Percentiles rank a stretch among this genome's conserved stretches.
Conservation (phyloP, 1,140 invertebrate genomes). For the Condylostylus longicornis region DNA sequence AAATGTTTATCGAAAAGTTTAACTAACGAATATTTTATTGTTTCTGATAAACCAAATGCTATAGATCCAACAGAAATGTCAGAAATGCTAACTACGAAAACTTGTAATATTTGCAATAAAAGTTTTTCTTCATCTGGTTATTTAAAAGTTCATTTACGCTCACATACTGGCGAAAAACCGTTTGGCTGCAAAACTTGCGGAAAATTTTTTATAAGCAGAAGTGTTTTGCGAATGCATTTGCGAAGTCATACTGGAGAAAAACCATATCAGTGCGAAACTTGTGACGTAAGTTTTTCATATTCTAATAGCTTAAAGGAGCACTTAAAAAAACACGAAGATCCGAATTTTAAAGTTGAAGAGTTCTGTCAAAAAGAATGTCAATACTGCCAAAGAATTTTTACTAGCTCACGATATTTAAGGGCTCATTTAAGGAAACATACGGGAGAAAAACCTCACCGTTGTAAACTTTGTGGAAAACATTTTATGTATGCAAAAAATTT, state of each 20-base stretch:
- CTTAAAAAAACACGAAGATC: constrained; percentile 46
- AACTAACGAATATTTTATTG: too few species aligned
- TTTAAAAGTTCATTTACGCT: constrained; percentile 96
- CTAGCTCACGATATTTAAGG: too few species aligned
- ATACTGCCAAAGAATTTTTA: constrained; percentile 38
- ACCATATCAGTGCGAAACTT: constrained; percentile 43
- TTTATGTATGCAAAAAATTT: constrained; percentile 37
- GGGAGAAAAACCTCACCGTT: constrained; percentile 68
- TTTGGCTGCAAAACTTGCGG: constrained; percentile 95
- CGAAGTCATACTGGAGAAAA: constrained; percentile 38
- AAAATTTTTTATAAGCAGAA: constrained; percentile 37
- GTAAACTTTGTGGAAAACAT: constrained; percentile 58
- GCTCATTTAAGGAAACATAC: constrained; percentile 93
- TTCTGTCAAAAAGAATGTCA: constrained; percentile 29
- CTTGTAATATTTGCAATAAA: too few species aligned
- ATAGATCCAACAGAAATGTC: too few species aligned
- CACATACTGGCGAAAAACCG: constrained; percentile 71
- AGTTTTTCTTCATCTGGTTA: too few species aligned
- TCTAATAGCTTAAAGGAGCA: constrained; percentile 47
- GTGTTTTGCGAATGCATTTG: constrained; percentile 39
- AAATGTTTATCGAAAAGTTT: too few species aligned
- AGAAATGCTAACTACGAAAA: too few species aligned
- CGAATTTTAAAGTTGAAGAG: constrained; percentile 56
- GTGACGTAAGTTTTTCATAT: constrained; percentile 67
- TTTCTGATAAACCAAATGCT: too few species aligned